Percentiles rank a stretch among this genome's conserved stretches.
Evolutionary conservation across 1,140 invertebrate genomes (phyloP).

Genomic region (Eueides isabella): DNA sequence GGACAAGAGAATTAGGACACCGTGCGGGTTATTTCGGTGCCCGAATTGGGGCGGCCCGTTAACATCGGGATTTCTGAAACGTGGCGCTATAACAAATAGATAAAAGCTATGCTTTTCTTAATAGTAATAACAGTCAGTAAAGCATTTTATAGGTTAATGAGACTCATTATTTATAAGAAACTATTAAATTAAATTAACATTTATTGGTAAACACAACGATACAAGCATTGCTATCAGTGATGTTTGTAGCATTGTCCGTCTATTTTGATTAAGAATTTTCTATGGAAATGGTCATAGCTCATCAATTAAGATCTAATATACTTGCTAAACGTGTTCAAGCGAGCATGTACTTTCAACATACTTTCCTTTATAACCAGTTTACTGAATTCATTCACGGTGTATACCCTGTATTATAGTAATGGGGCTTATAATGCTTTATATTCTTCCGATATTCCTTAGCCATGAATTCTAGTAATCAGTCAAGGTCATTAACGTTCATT

Average conservation of each 20-base stretch:
- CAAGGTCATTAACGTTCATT: background rate
- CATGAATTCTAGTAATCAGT: background rate
- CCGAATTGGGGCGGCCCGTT: conserved; percentile 72
- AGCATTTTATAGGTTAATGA: conserved; percentile 3
- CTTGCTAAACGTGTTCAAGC: conserved; percentile 25
- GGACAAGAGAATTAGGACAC: conserved; percentile 64
- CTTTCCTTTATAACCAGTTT: conserved; percentile 31
- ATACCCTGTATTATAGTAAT: background rate
- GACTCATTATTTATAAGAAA: background rate
- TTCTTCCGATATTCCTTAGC: background rate
- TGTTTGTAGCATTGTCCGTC: background rate
- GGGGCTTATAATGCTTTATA: background rate
- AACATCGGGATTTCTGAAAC: conserved; percentile 65
- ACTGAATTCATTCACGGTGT: conserved; percentile 23
- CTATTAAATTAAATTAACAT: background rate
- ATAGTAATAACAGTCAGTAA: background rate
- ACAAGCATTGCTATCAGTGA: background rate
- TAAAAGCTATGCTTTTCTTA: conserved; percentile 7
- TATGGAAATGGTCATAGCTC: conserved; percentile 17
- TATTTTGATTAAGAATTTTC: conserved; percentile 1
- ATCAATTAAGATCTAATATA: conserved; percentile 26
- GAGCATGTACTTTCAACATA: conserved; percentile 27
- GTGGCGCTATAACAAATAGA: conserved; percentile 61
- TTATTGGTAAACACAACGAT: background rate
- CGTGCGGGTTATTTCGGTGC: conserved; percentile 70